A percentile compares a stretch with the other conserved stretches of the same genome.
phyloP scores from a whole-genome alignment of 2,113 vertebrate genomes.

The Columba janthina region DNA sequence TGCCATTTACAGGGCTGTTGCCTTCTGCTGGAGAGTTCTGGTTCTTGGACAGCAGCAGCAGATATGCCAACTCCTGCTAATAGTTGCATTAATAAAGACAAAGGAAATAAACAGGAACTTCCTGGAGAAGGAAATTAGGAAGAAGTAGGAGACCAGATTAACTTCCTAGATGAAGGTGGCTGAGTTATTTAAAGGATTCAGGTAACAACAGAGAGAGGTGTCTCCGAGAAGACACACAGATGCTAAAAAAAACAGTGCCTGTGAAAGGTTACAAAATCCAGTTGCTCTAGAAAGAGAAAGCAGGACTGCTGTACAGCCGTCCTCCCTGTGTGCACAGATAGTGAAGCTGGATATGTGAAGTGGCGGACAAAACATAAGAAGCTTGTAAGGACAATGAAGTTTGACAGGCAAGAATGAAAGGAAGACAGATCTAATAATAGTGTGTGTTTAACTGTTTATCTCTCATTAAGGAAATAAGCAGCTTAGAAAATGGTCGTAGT shows the following conservation, averaged over 20 bases:
- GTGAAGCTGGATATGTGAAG: neutral
- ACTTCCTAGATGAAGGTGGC: neutral
- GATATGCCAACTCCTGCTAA: neutral
- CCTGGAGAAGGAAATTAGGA: neutral
- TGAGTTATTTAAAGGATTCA: neutral
- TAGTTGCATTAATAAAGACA: neutral
- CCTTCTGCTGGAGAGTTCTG: neutral
- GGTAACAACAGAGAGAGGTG: neutral
- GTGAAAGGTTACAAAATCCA: neutral
- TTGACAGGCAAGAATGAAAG: constrained; percentile 11
- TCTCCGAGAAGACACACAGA: neutral
- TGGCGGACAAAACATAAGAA: neutral
- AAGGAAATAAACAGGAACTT: neutral
- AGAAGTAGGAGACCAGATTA: neutral
- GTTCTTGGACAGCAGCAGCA: neutral
- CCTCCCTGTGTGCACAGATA: too few species aligned
- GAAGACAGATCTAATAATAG: constrained; percentile 26
- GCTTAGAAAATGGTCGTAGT: neutral
- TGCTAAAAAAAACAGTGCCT: neutral
- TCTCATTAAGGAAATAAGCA: constrained; percentile 32
- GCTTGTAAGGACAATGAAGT: neutral
- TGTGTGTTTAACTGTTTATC: neutral
- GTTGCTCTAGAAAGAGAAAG: neutral
- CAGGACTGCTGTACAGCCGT: neutral
- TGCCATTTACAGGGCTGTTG: neutral